Evolutionary conservation across 2,888 invertebrate genomes (phyloP).

Genomic region (Drosophila monieri): DNA sequence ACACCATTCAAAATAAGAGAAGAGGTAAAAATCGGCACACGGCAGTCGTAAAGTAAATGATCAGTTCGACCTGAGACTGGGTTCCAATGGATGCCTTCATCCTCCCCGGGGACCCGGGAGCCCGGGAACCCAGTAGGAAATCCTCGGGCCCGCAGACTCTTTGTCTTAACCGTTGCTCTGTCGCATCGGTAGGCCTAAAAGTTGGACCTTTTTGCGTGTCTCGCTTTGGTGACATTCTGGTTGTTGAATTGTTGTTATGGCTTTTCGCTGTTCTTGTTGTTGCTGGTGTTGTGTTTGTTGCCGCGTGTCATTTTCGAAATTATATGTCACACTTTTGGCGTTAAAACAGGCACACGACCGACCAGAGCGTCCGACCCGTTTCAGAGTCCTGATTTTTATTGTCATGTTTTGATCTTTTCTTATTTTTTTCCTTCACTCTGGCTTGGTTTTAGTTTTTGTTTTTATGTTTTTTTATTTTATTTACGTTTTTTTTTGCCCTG

Average conservation of each 20-base stretch:
- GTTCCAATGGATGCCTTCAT: background rate
- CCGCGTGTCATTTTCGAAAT: slow-evolving; percentile 75
- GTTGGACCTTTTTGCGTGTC: slow-evolving; percentile 50
- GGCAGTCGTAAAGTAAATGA: slow-evolving; percentile 73
- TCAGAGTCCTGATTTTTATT: slow-evolving; percentile 79
- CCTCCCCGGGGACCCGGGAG: too few relatives aligned
- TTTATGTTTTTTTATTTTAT: slow-evolving; percentile 12
- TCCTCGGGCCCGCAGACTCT: slow-evolving; percentile 3
- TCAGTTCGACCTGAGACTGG: slow-evolving; percentile 36
- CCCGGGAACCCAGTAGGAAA: background rate
- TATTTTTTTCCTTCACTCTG: slow-evolving; percentile 15
- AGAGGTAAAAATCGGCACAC: slow-evolving; percentile 39
- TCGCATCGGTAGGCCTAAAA: slow-evolving; percentile 8
- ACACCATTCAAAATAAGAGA: slow-evolving; percentile 49
- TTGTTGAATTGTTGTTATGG: slow-evolving; percentile 71
- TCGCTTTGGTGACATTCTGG: slow-evolving; percentile 73
- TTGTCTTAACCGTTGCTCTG: background rate
- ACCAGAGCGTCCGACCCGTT: slow-evolving; percentile 60
- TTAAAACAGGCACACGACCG: slow-evolving; percentile 76
- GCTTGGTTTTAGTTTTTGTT: slow-evolving; percentile 12
- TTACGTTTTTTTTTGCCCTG: slow-evolving; percentile 9
- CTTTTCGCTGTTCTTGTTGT: slow-evolving; percentile 47
- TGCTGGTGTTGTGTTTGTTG: slow-evolving; percentile 52
- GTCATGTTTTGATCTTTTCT: slow-evolving; percentile 77
- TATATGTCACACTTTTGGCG: slow-evolving; percentile 80